A percentile compares a stretch with the other conserved stretches of the same genome.
phyloP scores from a whole-genome alignment of 2,113 vertebrate species.

The Sturnira hondurensis region DNA sequence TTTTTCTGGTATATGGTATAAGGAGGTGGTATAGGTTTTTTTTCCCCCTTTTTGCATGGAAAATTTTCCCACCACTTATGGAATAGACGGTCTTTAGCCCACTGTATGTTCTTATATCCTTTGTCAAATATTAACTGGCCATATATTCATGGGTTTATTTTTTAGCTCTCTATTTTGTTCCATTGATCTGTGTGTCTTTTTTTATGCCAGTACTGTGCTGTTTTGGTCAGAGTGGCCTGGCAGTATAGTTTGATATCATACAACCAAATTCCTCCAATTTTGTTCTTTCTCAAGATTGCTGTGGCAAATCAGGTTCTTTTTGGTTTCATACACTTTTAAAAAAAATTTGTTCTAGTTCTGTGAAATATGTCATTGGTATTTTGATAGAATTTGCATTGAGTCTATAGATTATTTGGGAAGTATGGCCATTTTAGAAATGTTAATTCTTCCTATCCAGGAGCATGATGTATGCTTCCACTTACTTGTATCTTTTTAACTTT shows the following conservation, averaged over 20 bases:
- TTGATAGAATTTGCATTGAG: neutral
- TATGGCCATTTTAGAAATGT: neutral
- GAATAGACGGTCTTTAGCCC: no score
- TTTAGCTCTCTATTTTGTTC: neutral
- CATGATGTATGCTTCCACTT: neutral
- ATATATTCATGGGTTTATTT: neutral
- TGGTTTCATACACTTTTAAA: neutral
- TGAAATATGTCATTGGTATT: neutral
- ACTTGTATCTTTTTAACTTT: neutral
- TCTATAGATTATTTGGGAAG: neutral
- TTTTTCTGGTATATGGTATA: no score
- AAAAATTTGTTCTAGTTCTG: neutral
- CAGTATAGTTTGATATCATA: neutral
- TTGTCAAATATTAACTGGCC: neutral
- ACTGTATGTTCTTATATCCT: no score
- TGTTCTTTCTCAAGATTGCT: neutral
- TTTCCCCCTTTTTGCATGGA: no score
- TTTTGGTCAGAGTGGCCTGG: neutral
- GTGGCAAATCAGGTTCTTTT: neutral
- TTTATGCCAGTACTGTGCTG: neutral
- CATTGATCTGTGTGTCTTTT: neutral
- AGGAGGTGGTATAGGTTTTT: no score
- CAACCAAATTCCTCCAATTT: neutral
- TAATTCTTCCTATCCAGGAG: neutral
- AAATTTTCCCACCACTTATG: no score